Evolutionary conservation across 2,797 vertebrate species (phyloP), one percentile per base, ranked within the genome.

Genomic region (Enteromius argenteus): DNA sequence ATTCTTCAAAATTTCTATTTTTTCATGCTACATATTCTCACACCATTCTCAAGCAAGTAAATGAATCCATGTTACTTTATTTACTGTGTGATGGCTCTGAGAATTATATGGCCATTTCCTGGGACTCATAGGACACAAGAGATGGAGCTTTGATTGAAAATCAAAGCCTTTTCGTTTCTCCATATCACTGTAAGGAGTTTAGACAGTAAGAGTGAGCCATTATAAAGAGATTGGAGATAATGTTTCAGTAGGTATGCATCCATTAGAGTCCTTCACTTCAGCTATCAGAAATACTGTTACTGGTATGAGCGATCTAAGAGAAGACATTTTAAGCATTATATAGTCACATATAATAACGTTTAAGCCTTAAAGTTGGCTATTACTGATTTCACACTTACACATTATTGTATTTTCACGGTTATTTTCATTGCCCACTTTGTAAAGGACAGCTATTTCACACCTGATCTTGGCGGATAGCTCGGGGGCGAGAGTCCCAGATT

Each of bases 201-300:
- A 64, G 21, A 53, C 44, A 1, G 14, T 17, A 37, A 37, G 77
- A 80, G 58, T 84, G 51, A 76, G 32, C 77, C 73, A 86, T 88
- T 79, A 87, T 11, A 15, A 44, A 39, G 39, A 85, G 76, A 88
- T 84, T 42, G 44, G n/a, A 82, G 69, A 82, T 82, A 82, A 14
- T 51, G 44, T 82, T 66, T 71, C 80, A 84, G 77, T 68, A 62
- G 53, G 77, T 67, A 60, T 32, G 46, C 79, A 84, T 69, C 73
- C 73, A 73, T 88, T 88, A 83, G 42, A 67, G 15, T 19, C 6
- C 7, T 27, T 37, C 71, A 60, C 68, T 86, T 82, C 27, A 49
- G 71, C 66, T 58, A 11, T 69, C 5, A 53, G 51, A 72, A 71
- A 60, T 78, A 71, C 74, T 82, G 46, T 32, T 81, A 58, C n/a